Conservation (phyloP, 2,888 invertebrate species). For the Drosophila limbata region DNA sequence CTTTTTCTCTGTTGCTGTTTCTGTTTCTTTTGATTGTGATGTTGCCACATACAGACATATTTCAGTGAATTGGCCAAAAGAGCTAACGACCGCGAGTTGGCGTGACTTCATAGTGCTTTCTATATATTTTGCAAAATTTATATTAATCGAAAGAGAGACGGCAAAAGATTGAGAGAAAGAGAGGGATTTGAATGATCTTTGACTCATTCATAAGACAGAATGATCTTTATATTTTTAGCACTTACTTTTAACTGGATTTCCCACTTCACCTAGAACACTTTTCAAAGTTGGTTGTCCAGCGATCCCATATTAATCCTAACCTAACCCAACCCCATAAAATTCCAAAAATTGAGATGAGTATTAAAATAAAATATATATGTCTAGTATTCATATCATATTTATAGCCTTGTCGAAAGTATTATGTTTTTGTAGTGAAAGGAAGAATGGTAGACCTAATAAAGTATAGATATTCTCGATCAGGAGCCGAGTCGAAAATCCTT, state of each 20-base stretch:
- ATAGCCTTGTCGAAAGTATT: too few species aligned
- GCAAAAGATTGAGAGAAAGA: not conserved
- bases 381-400: too few species aligned
- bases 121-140: constrained; percentile 7
- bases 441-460: too few species aligned
- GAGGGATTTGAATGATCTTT: constrained; percentile 17
- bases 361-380: too few species aligned
- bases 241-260: constrained; percentile 3
- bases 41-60: constrained; percentile 37
- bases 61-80: constrained; percentile 41
- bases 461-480: too few species aligned
- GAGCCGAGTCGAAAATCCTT: too few species aligned
- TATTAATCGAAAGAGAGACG: constrained; percentile 3
- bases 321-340: constrained; percentile 33
- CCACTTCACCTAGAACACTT: not conserved
- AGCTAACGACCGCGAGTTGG: constrained; percentile 65
- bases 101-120: constrained; percentile 54
- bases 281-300: not conserved
- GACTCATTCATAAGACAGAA: constrained; percentile 14
- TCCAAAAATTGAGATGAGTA: not conserved
- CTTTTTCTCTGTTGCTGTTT: constrained; percentile 5
- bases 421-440: too few species aligned
- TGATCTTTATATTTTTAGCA: constrained; percentile 6
- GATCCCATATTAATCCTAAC: constrained; percentile 33
- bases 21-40: constrained; percentile 11